Conservation (phyloP, 2,797 vertebrate genomes). For the Pseudochromis fuscus region DNA sequence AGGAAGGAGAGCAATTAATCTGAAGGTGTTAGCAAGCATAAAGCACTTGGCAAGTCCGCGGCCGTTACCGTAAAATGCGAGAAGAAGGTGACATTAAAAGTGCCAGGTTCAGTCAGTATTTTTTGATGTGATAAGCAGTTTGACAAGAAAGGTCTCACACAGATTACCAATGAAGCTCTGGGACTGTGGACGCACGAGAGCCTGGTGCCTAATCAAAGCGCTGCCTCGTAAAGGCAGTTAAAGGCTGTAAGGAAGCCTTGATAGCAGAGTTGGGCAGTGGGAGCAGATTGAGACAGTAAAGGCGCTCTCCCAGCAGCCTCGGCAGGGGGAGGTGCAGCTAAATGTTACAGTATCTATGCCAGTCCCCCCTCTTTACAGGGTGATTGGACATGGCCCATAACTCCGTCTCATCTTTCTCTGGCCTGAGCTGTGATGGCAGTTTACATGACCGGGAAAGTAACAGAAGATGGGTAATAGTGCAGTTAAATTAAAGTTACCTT, state of each 20-base stretch:
- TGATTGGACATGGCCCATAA: conserved; percentile 83
- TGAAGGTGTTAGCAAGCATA: conserved; percentile 75
- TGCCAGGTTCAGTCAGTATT: conserved; percentile 53
- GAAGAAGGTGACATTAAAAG: conserved; percentile 67
- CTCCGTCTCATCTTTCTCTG: conserved; percentile 72
- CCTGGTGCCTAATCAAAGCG: conserved; percentile 70
- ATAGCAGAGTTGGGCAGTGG: conserved; percentile 66
- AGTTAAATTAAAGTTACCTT: conserved; percentile 72
- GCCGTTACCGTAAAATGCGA: conserved; percentile 59
- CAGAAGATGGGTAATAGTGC: conserved; percentile 52
- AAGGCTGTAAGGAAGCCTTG: conserved; percentile 66
- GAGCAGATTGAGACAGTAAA: conserved; percentile 83
- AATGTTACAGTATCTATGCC: conserved; percentile 75
- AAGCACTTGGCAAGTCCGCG: conserved; percentile 66
- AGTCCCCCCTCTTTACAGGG: conserved; percentile 77
- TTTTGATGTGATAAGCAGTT: conserved; percentile 75
- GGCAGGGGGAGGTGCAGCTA: conserved; percentile 68
- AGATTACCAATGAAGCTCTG: conserved; percentile 55
- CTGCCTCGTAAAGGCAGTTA: conserved; percentile 71
- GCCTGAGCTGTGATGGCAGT: conserved; percentile 68
- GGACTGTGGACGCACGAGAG: conserved; percentile 34
- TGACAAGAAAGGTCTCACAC: conserved; percentile 58
- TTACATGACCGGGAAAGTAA: conserved; percentile 66
- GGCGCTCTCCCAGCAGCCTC: conserved; percentile 62
- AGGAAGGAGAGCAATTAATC: conserved; percentile 77